Base-by-base conservation (phyloP, 2,888 invertebrate genomes). In the Rhopalosiphum nymphaeae region DNA sequence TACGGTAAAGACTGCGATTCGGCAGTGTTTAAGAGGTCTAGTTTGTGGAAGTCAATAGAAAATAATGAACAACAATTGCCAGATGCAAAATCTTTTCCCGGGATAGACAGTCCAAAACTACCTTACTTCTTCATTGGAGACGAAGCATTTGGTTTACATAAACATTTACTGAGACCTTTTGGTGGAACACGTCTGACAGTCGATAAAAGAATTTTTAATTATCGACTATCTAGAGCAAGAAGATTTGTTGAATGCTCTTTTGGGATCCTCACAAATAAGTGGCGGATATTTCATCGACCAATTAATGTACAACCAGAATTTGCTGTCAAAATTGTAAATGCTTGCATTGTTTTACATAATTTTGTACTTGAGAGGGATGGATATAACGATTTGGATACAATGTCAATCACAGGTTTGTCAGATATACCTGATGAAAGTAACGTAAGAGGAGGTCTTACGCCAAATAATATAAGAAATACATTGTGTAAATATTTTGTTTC, bases 1-100 rank as follows among this genome's bases (percentile, higher is more conserved):
- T 95, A 95, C 95, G 95, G 95, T 11, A 95, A 95, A 91, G 95
- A 95, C 94, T 95, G 95, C 95, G 95, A 96, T 95, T 95, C 95
- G 11, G 95, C 95, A 36, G 94, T 95, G 42, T 95, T 95, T 93
- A 91, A 94, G 91, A 85, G 86, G 42, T 95, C 94, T 56, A 85
- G 42, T 46, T 92, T 95, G 92, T 95, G 95, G 56, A 90, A 94
- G 57, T 89, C 85, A 87, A 86, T 95, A 57, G 46, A 90, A 94
- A 95, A 95, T 89, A 95, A 94, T 67, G 91, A 89, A 86, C 92
- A 95, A 25, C 92, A 95, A 94, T 94, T 95, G 91, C 95, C 95
- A 61, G 94, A 94, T 89, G 95, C 95, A 92, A 95, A 95, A 94
- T 78, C 93, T 90, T 94, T 95, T 87, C 95, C 95, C 78, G 95